Conservation (phyloP, 1,140 invertebrate species). For the Leptinotarsa lineolata region DNA sequence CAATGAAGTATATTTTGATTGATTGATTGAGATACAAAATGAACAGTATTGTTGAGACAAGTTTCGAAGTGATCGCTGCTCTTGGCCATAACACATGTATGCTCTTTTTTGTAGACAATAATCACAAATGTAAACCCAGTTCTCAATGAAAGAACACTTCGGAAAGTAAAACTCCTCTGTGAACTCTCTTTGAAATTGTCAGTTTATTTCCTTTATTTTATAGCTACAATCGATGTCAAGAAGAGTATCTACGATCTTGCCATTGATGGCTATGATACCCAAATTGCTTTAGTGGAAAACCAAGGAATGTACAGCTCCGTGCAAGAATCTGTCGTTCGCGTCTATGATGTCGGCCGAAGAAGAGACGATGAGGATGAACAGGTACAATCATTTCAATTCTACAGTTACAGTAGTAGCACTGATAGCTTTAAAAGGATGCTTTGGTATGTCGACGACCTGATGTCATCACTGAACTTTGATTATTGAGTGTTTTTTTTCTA, state of each 20-base stretch:
- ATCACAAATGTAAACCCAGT: too few relatives aligned
- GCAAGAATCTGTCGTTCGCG: constrained; percentile 80
- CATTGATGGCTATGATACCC: constrained; percentile 75
- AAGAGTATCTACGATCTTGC: constrained; percentile 75
- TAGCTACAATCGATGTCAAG: constrained; percentile 55
- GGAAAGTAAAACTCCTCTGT: too few relatives aligned
- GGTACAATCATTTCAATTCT: constrained; percentile 47
- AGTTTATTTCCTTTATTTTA: constrained; percentile 16
- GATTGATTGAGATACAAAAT: too few relatives aligned
- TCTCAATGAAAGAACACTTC: too few relatives aligned
- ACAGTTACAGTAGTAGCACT: neutral
- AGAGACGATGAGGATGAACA: constrained; percentile 76
- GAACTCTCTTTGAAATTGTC: too few relatives aligned
- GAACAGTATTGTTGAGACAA: too few relatives aligned
- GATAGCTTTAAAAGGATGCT: neutral
- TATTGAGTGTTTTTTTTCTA: neutral
- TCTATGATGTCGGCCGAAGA: constrained; percentile 80
- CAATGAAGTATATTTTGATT: too few relatives aligned
- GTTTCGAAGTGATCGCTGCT: too few relatives aligned
- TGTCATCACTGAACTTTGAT: constrained; percentile 34
- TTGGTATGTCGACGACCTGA: too few relatives aligned
- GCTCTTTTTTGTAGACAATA: too few relatives aligned
- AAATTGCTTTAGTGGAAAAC: constrained; percentile 84
- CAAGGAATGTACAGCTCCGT: constrained; percentile 73
- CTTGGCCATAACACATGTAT: too few relatives aligned